These are phyloP conservation scores for Acanthosepion pharaonis DNA, from an alignment of 2,888 invertebrate species.

Conservation along the genomic window DNA sequence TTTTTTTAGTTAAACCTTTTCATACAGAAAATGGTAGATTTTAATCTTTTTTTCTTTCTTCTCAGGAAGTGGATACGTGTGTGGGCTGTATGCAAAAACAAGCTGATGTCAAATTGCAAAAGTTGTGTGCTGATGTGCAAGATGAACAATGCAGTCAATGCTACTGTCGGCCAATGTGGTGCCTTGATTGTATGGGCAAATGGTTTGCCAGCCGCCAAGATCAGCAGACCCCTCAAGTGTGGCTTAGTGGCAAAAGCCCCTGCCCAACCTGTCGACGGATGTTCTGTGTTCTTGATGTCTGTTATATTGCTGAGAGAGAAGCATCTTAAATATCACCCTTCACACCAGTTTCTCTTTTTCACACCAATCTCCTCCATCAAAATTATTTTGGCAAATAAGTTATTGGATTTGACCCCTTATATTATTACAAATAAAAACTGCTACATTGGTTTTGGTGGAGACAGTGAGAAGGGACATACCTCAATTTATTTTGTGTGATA, in stretches of 20 bases:
- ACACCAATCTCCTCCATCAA: no score
- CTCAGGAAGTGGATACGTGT: constrained; percentile 85
- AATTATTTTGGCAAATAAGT: no score
- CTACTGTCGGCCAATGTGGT: constrained; percentile 92
- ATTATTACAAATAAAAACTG: no score
- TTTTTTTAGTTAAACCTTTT: no score
- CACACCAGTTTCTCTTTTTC: no score
- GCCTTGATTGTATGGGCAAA: constrained; percentile 80
- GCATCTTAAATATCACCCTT: background rate
- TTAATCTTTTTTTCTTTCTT: constrained; percentile 47
- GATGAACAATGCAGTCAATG: constrained; percentile 78
- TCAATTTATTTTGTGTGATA: no score
- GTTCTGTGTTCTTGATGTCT: constrained; percentile 90
- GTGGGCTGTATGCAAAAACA: constrained; percentile 89
- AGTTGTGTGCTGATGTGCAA: constrained; percentile 78
- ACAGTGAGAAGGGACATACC: no score
- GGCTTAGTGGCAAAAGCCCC: constrained; percentile 87
- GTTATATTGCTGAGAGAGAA: constrained; percentile 75
- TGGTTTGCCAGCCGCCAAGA: constrained; percentile 88
- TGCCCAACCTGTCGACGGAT: constrained; percentile 90
- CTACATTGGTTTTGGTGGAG: no score
- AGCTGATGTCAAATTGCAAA: constrained; percentile 86
- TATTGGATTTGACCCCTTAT: no score
- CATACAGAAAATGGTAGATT: background rate
- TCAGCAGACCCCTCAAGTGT: constrained; percentile 81